phyloP scores from a whole-genome alignment of 2,888 invertebrate species.

The Phyllotreta striolata region DNA sequence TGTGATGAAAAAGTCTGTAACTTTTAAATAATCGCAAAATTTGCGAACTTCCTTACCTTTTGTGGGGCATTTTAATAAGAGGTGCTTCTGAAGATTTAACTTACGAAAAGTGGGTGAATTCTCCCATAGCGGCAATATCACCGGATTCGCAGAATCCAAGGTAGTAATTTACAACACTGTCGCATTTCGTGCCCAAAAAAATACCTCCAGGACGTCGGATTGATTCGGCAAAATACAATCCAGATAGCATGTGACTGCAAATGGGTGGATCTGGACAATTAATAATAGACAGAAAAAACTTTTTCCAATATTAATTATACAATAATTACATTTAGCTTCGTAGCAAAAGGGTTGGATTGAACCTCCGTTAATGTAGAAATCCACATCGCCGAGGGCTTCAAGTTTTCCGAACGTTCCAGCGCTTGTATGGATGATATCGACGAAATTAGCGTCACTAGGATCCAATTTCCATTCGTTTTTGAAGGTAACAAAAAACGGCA shows the following conservation, averaged over 20 bases:
- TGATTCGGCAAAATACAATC: slow-evolving; percentile 70
- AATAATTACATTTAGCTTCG: slow-evolving; percentile 47
- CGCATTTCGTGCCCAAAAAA: slow-evolving; percentile 71
- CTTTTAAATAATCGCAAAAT: too few relatives aligned
- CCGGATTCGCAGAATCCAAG: slow-evolving; percentile 63
- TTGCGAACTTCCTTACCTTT: too few relatives aligned
- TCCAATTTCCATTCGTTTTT: slow-evolving; percentile 70
- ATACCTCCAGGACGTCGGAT: slow-evolving; percentile 63
- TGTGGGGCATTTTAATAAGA: too few relatives aligned
- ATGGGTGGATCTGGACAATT: slow-evolving; percentile 61
- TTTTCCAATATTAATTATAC: neutral
- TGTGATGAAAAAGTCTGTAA: too few relatives aligned
- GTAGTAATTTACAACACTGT: slow-evolving; percentile 63
- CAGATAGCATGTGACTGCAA: slow-evolving; percentile 70
- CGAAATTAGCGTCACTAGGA: slow-evolving; percentile 81
- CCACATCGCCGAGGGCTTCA: slow-evolving; percentile 67
- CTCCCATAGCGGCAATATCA: slow-evolving; percentile 55
- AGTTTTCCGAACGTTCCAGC: slow-evolving; percentile 70
- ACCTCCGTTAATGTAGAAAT: slow-evolving; percentile 73
- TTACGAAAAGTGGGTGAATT: slow-evolving; percentile 52
- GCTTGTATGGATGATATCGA: slow-evolving; percentile 91
- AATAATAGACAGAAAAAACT: slow-evolving; percentile 21
- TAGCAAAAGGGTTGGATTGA: slow-evolving; percentile 53
- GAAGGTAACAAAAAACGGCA: slow-evolving; percentile 67
- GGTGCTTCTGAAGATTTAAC: too few relatives aligned